phyloP scores from a whole-genome alignment of 2,888 invertebrate species.

The Matsumyia berberina region DNA sequence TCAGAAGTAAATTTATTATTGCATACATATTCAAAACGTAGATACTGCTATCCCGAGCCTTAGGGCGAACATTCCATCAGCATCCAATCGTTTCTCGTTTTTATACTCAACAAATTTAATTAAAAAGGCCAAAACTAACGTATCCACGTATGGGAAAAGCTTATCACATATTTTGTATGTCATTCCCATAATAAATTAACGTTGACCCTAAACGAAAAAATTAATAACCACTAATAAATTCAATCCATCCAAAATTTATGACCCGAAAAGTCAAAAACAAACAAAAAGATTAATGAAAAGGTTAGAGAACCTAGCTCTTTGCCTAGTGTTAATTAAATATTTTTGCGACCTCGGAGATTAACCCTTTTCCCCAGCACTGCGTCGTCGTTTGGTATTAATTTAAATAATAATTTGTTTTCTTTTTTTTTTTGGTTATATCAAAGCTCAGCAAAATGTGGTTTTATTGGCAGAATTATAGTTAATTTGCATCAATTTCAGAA shows the following conservation, averaged over 20 bases:
- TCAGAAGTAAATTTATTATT: too few species aligned
- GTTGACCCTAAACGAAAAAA: conserved; percentile 27
- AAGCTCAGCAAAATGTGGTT: conserved; percentile 25
- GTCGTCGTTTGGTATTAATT: conserved; percentile 22
- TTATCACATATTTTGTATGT: conserved; percentile 7
- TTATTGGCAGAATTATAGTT: conserved; percentile 30
- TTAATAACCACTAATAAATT: conserved; percentile 46
- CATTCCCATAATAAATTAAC: conserved; percentile 33
- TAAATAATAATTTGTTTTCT: conserved; percentile 28
- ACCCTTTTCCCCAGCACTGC: conserved; percentile 28
- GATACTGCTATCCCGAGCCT: too few species aligned
- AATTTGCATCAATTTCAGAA: conserved; percentile 42
- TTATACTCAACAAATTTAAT: too few species aligned
- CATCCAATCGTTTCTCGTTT: not conserved
- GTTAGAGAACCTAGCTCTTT: conserved; percentile 35
- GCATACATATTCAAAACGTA: too few species aligned
- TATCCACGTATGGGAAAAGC: too few species aligned
- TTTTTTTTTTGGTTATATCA: conserved; percentile 4
- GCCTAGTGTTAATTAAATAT: conserved; percentile 4
- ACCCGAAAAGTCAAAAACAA: conserved; percentile 34
- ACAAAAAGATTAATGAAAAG: conserved; percentile 40
- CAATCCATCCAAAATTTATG: conserved; percentile 50
- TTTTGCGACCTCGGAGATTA: conserved; percentile 45
- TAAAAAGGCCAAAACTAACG: too few species aligned
- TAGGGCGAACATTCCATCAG: too few species aligned